phyloP scores from a whole-genome alignment of 2,113 vertebrate species.

The Pluvialis apricaria region DNA sequence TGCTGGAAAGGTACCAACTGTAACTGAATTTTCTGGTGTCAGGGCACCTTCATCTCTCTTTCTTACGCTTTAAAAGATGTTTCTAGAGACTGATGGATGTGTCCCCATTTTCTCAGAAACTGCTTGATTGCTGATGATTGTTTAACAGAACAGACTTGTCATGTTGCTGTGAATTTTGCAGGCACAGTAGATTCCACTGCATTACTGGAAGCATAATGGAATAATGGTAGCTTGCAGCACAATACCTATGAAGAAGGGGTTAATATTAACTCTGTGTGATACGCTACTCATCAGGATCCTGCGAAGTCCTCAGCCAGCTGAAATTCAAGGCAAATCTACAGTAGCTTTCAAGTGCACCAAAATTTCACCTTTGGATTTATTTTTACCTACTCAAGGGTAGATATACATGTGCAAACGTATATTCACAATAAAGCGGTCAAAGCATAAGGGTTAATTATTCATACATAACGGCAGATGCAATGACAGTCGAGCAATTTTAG shows the following conservation, averaged over 20 bases:
- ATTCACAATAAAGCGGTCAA: background rate
- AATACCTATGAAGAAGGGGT: background rate
- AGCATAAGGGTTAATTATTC: background rate
- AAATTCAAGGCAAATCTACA: background rate
- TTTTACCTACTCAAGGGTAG: background rate
- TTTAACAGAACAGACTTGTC: background rate
- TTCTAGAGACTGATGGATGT: background rate
- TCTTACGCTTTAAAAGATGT: background rate
- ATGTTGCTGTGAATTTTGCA: background rate
- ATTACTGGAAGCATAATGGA: background rate
- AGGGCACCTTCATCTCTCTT: background rate
- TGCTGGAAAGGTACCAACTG: background rate
- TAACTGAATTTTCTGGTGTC: background rate
- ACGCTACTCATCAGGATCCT: background rate
- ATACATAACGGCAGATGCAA: background rate
- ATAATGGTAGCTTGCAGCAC: background rate
- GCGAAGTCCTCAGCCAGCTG: background rate
- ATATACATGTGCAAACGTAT: background rate
- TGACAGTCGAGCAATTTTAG: background rate
- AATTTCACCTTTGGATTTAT: background rate
- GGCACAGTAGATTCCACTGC: background rate
- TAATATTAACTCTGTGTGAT: background rate
- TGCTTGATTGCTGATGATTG: background rate
- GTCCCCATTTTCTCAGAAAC: background rate
- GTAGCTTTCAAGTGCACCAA: background rate